Conservation (phyloP, 2,113 vertebrate species). For the Chaenocephalus aceratus region DNA sequence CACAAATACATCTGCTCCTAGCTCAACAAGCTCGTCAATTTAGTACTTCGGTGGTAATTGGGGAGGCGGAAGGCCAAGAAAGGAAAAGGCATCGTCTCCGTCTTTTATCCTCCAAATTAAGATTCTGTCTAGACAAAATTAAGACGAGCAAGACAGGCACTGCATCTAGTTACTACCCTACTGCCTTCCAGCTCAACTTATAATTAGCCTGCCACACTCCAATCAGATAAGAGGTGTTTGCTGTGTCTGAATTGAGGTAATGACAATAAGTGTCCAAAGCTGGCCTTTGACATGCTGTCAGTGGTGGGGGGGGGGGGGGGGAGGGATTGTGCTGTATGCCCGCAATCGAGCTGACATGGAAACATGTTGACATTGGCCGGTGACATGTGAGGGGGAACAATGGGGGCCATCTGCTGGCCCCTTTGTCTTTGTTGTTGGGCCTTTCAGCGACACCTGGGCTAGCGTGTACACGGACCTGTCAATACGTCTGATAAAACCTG, state of each 20-base stretch:
- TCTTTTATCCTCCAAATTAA: slow-evolving; percentile 65
- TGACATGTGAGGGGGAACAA: slow-evolving; percentile 70
- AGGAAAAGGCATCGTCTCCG: slow-evolving; percentile 38
- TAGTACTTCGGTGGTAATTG: slow-evolving; percentile 39
- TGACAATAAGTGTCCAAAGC: slow-evolving; percentile 60
- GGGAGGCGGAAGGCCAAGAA: slow-evolving; percentile 33
- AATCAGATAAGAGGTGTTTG: slow-evolving; percentile 73
- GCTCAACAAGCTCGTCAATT: slow-evolving; percentile 52
- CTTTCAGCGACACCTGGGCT: slow-evolving; percentile 73
- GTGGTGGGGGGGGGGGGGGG: neutral
- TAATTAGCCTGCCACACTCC: slow-evolving; percentile 67
- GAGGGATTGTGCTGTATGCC: slow-evolving; percentile 32
- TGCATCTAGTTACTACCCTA: slow-evolving; percentile 36
- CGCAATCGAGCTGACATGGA: slow-evolving; percentile 76
- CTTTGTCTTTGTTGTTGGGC: slow-evolving; percentile 63
- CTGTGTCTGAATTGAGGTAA: slow-evolving; percentile 47
- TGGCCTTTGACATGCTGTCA: slow-evolving; percentile 64
- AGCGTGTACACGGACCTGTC: slow-evolving; percentile 56
- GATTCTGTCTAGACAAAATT: slow-evolving; percentile 66
- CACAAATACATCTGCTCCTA: slow-evolving; percentile 59
- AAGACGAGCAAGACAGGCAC: slow-evolving; percentile 51
- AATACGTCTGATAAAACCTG: slow-evolving; percentile 46
- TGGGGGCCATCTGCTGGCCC: slow-evolving; percentile 74
- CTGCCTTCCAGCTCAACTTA: slow-evolving; percentile 53
- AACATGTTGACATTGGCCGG: slow-evolving; percentile 73